Evolutionary conservation across 2,888 invertebrate species (phyloP).

Genomic region (Crocallis elinguaria): DNA sequence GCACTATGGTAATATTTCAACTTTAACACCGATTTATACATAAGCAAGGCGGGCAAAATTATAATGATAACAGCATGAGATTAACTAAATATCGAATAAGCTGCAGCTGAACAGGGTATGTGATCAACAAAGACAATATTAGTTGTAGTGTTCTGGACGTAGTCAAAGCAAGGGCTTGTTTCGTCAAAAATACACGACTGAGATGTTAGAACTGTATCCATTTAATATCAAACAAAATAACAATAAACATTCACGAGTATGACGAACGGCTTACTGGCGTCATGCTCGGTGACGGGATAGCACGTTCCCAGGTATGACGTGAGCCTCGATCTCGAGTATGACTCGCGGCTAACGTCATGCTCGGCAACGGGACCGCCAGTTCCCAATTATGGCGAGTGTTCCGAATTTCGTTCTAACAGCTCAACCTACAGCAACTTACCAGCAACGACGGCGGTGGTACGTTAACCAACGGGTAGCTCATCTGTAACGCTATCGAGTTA

Average conservation of each 20-base stretch:
- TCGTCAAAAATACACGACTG: neutral
- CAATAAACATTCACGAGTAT: neutral
- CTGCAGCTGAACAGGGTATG: neutral
- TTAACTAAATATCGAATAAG: slow-evolving; percentile 21
- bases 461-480: slow-evolving; percentile 87
- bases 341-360: neutral
- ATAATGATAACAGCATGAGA: slow-evolving; percentile 8
- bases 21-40: neutral
- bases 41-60: slow-evolving; percentile 16
- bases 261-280: no score
- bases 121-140: neutral
- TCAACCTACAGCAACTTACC: slow-evolving; percentile 50
- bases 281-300: neutral
- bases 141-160: neutral
- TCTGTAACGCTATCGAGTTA: slow-evolving; percentile 87
- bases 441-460: slow-evolving; percentile 78
- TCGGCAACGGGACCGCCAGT: neutral
- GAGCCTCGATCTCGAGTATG: neutral
- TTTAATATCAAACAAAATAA: neutral
- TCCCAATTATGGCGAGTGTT: neutral
- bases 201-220: slow-evolving; percentile 25
- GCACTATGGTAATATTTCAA: no score
- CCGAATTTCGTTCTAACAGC: slow-evolving; percentile 18
- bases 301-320: neutral
- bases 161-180: slow-evolving; percentile 6